These are phyloP conservation scores for Cordilura impudica DNA, from an alignment of 2,888 invertebrate genomes.

Conservation along the genomic window DNA sequence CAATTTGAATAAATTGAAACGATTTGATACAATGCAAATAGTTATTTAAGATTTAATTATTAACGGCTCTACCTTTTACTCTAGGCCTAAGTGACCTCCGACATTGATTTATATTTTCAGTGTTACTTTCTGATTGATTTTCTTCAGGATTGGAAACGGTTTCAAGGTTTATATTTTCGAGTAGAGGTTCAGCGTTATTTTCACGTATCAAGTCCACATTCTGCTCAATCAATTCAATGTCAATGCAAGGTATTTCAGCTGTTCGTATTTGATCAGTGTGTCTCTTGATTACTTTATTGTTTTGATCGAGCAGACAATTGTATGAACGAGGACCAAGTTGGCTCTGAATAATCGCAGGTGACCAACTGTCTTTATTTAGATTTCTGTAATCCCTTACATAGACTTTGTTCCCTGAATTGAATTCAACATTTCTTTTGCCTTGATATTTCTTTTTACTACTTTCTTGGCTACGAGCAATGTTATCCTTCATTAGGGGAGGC, in stretches of 20 bases:
- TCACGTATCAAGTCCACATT: background rate
- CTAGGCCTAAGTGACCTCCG: background rate
- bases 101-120: background rate
- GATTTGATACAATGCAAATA: no score
- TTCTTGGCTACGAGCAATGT: background rate
- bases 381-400: background rate
- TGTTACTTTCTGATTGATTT: background rate
- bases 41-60: background rate
- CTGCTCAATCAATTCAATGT: background rate
- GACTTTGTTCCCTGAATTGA: background rate
- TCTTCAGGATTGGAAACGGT: background rate
- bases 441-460: background rate
- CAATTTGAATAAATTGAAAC: no score
- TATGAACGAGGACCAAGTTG: background rate
- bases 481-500: background rate
- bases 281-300: constrained; percentile 7
- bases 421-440: background rate
- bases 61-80: background rate
- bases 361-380: background rate
- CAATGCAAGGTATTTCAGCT: background rate
- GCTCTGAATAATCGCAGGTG: constrained; percentile 10
- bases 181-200: background rate
- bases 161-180: background rate
- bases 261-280: background rate
- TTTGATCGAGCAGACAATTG: background rate